These are phyloP conservation scores for Anguilla anguilla DNA, from an alignment of 2,797 vertebrate species.

Conservation along the genomic window DNA sequence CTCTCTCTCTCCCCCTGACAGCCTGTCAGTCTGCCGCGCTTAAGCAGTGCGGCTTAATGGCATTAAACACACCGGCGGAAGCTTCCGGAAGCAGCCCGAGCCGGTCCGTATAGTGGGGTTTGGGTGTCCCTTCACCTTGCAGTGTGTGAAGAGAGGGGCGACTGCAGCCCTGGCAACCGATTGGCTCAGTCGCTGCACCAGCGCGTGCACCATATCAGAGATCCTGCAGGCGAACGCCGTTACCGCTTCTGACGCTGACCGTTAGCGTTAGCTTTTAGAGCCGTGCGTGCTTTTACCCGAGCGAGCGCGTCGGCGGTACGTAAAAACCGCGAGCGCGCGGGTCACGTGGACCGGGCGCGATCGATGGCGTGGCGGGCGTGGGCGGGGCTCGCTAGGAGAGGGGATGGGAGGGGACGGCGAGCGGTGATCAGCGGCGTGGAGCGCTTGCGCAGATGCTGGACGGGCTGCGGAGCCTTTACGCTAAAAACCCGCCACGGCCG, in stretches of 20 bases:
- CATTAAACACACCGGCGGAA: not conserved
- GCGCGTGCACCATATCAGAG: not conserved
- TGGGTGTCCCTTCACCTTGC: not conserved
- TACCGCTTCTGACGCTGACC: not conserved
- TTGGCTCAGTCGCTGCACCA: not conserved
- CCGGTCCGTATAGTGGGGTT: not conserved
- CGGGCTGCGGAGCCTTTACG: not conserved
- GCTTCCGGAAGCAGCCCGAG: not conserved
- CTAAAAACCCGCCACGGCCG: not conserved
- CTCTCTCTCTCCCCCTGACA: not conserved
- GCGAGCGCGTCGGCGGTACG: not conserved
- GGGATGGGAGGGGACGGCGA: conserved; percentile 38
- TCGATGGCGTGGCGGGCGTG: conserved; percentile 48
- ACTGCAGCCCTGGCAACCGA: no score
- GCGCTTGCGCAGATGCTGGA: conserved; percentile 58
- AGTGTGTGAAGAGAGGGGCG: not conserved
- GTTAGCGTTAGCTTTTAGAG: not conserved
- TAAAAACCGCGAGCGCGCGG: conserved; percentile 61
- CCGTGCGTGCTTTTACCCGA: not conserved
- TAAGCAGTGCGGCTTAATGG: not conserved
- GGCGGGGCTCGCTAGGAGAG: not conserved
- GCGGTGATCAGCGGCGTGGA: conserved; percentile 69
- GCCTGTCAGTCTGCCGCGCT: not conserved
- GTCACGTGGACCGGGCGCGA: conserved; percentile 63
- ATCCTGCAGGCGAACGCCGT: not conserved